Evolutionary conservation across 2,113 vertebrate species (phyloP).

Genomic region (Smithornis capensis): DNA sequence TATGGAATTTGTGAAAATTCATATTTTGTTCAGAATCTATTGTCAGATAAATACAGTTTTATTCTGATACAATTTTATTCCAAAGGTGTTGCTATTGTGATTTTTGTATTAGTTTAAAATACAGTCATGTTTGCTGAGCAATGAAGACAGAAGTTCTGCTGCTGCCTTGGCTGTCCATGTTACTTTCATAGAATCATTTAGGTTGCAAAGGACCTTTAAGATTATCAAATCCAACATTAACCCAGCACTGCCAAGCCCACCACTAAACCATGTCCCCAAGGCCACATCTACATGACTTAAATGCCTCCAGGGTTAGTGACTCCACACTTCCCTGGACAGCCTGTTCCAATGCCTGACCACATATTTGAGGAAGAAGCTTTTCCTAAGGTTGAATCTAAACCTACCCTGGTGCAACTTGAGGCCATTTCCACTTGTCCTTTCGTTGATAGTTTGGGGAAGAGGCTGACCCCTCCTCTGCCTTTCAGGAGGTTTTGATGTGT

Average conservation of each 20-base stretch:
- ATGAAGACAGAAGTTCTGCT: neutral
- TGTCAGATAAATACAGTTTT: neutral
- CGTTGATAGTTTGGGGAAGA: neutral
- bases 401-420: neutral
- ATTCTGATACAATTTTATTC: neutral
- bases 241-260: neutral
- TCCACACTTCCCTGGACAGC: neutral
- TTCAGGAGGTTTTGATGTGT: neutral
- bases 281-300: neutral
- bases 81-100: neutral
- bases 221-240: neutral
- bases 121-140: neutral
- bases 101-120: neutral
- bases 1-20: neutral
- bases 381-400: neutral
- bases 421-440: neutral
- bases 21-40: neutral
- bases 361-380: neutral
- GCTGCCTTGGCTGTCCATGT: neutral
- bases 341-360: neutral
- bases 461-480: neutral
- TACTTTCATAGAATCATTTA: neutral
- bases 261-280: neutral
- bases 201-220: neutral
- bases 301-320: neutral